Percentiles rank a stretch among this genome's conserved stretches.
These are phyloP conservation scores for Plemyria rubiginata DNA, from an alignment of 2,888 invertebrate genomes.

Conservation along the genomic window DNA sequence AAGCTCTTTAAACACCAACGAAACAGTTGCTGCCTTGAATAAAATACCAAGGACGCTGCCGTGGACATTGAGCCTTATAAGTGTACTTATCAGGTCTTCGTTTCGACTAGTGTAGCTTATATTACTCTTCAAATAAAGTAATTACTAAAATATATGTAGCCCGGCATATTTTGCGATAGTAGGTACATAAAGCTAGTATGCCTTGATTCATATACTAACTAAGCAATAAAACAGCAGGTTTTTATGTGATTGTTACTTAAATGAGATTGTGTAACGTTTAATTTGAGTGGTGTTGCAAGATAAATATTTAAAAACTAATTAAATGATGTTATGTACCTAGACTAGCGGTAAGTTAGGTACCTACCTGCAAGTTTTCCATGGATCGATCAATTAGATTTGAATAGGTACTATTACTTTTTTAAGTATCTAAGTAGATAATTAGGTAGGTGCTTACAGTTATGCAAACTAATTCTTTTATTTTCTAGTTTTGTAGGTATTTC, in stretches of 20 bases:
- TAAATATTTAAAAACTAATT: background rate
- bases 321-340: background rate
- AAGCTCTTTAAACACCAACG: background rate
- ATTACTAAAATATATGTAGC: background rate
- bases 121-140: background rate
- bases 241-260: background rate
- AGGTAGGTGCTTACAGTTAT: background rate
- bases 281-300: background rate
- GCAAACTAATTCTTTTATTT: background rate
- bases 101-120: slow-evolving; percentile 3
- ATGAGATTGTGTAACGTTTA: background rate
- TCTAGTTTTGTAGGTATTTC: background rate
- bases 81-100: slow-evolving; percentile 12
- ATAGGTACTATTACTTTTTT: background rate
- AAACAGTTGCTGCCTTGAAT: background rate
- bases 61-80: slow-evolving; percentile 16
- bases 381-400: background rate
- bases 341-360: too few relatives aligned
- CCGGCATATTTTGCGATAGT: background rate
- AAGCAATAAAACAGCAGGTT: background rate
- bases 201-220: background rate
- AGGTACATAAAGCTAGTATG: background rate
- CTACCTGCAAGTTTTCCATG: background rate
- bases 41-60: background rate
- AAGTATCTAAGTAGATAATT: background rate